Conservation (phyloP, 2,797 vertebrate species). For the Darevskia mixta region DNA sequence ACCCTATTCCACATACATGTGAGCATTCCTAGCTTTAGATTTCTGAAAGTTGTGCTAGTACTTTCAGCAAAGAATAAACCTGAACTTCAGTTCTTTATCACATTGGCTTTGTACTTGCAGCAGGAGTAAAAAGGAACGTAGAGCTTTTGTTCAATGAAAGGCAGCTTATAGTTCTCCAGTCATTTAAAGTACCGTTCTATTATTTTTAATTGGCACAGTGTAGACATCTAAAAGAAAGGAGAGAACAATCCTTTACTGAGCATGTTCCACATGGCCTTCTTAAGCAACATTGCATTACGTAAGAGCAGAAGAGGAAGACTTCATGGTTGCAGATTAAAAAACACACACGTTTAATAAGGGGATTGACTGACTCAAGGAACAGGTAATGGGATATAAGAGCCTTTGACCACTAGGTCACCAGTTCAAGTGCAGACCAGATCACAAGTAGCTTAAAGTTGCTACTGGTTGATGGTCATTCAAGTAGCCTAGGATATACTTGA, state of each 20-base stretch:
- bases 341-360: neutral
- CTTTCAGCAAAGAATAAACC: neutral
- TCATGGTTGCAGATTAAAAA: neutral
- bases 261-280: neutral
- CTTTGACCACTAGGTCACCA: slow-evolving; percentile 6
- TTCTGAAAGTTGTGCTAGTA: neutral
- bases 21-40: neutral
- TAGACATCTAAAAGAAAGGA: neutral
- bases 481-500: neutral
- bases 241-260: neutral
- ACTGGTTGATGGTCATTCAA: neutral
- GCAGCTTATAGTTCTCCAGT: neutral
- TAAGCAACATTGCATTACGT: slow-evolving; percentile 7
- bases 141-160: neutral
- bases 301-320: neutral
- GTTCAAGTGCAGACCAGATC: slow-evolving; percentile 16
- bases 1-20: neutral
- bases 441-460: neutral
- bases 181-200: neutral
- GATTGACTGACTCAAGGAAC: slow-evolving; percentile 21
- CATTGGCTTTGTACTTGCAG: neutral
- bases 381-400: slow-evolving; percentile 14
- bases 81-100: neutral
- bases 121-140: neutral
- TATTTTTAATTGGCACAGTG: neutral